Conservation (phyloP, 2,113 vertebrate species). For the Pituophis catenifer region DNA sequence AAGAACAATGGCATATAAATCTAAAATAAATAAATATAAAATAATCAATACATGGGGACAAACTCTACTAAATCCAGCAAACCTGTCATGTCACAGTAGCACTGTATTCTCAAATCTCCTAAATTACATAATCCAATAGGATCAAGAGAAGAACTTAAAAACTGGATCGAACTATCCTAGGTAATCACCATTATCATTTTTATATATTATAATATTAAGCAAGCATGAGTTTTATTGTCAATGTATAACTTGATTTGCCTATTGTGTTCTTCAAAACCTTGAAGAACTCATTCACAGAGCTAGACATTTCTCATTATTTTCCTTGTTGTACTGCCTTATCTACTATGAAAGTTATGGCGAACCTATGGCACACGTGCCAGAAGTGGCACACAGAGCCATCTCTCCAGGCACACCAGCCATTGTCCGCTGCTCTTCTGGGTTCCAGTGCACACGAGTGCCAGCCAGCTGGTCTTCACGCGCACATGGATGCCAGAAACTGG, state of each 20-base stretch:
- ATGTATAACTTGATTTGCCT: not conserved
- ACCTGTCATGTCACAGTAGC: not conserved
- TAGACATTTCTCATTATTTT: not conserved
- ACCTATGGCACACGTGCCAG: no score
- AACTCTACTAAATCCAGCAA: not conserved
- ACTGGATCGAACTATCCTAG: not conserved
- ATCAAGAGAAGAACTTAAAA: not conserved
- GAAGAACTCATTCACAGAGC: not conserved
- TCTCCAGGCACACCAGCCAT: no score
- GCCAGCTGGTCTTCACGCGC: no score
- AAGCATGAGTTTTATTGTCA: not conserved
- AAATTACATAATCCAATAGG: not conserved
- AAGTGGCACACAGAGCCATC: no score
- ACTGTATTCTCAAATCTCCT: not conserved
- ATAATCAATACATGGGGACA: not conserved
- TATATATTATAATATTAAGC: not conserved
- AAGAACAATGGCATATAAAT: not conserved
- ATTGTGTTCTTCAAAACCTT: not conserved
- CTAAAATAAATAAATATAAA: not conserved
- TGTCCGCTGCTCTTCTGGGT: no score
- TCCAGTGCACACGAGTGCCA: no score
- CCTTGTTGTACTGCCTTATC: not conserved
- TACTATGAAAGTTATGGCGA: not conserved
- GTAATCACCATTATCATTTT: not conserved
- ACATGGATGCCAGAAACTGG: no score